A percentile compares a stretch with the other conserved stretches of the same genome.
phyloP scores from a whole-genome alignment of 2,888 invertebrate species.

The Protodeltote pygarga region DNA sequence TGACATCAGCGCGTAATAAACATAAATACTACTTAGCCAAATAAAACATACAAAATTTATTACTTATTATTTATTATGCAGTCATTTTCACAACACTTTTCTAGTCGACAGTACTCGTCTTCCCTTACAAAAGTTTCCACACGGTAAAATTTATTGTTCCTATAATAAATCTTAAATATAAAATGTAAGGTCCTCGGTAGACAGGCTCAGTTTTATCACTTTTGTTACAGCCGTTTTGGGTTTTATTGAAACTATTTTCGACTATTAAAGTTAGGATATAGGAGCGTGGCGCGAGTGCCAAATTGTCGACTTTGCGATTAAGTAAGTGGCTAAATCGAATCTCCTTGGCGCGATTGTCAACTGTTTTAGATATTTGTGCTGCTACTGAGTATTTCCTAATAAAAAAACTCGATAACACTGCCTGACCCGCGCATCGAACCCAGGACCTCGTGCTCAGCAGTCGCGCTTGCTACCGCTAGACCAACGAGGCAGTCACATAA shows the following conservation, averaged over 20 bases:
- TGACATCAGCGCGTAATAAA: neutral
- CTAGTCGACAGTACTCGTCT: slow-evolving; percentile 35
- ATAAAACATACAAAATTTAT: slow-evolving; percentile 8
- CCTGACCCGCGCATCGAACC: no score
- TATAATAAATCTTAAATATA: slow-evolving; percentile 67
- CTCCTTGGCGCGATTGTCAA: no score
- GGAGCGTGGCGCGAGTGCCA: neutral
- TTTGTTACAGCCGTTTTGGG: slow-evolving; percentile 49
- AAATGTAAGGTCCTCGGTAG: slow-evolving; percentile 51
- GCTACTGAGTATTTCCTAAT: no score
- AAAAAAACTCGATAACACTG: no score
- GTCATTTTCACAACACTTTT: slow-evolving; percentile 34
- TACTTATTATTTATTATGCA: no score
- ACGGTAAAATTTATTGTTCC: slow-evolving; percentile 67
- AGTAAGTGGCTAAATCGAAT: no score
- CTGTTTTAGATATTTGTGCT: no score
- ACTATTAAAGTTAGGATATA: slow-evolving; percentile 28
- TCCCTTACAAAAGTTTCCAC: slow-evolving; percentile 51
- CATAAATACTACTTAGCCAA: neutral
- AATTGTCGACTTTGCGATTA: neutral
- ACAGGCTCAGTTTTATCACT: slow-evolving; percentile 49
- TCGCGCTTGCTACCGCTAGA: no score
- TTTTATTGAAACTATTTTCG: slow-evolving; percentile 46
- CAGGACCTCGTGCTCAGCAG: no score
- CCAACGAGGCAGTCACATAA: no score